Percentiles rank a stretch among this genome's conserved stretches.
These are phyloP conservation scores for Phrynocephalus vlangalii DNA, from an alignment of 2,797 vertebrate species.

Conservation along the genomic window DNA sequence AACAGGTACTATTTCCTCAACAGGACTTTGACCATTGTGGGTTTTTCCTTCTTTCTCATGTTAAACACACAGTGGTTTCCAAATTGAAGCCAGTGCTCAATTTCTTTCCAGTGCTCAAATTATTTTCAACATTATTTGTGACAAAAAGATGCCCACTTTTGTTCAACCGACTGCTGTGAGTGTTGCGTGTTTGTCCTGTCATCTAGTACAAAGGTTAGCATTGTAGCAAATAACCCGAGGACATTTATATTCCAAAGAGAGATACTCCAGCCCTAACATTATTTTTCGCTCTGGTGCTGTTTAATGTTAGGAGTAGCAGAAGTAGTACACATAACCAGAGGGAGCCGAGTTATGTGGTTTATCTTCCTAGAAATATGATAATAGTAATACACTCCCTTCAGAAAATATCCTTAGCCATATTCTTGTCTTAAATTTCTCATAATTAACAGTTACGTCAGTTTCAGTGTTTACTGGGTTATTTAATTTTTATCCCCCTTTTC, in stretches of 20 bases:
- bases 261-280: slow-evolving; percentile 55
- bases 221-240: slow-evolving; percentile 57
- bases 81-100: slow-evolving; percentile 19
- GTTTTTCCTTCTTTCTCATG: no score
- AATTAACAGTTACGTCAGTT: slow-evolving; percentile 2
- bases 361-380: not conserved
- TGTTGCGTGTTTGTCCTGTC: slow-evolving; percentile 32
- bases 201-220: slow-evolving; percentile 61
- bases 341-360: not conserved
- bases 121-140: slow-evolving; percentile 30
- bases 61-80: slow-evolving; percentile 46
- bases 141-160: slow-evolving; percentile 31
- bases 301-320: slow-evolving; percentile 51
- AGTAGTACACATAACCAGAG: slow-evolving; percentile 43
- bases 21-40: not conserved
- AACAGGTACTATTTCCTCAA: no score
- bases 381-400: slow-evolving; percentile 34
- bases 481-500: no score
- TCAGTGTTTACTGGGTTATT: not conserved
- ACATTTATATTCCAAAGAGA: slow-evolving; percentile 61
- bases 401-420: slow-evolving; percentile 24
- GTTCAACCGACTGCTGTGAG: not conserved
- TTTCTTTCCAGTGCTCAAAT: slow-evolving; percentile 8
- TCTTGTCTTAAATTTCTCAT: not conserved
- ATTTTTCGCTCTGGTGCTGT: slow-evolving; percentile 63